Base-by-base conservation (phyloP, 2,113 vertebrate species). In the Taurulus bubalis region DNA sequence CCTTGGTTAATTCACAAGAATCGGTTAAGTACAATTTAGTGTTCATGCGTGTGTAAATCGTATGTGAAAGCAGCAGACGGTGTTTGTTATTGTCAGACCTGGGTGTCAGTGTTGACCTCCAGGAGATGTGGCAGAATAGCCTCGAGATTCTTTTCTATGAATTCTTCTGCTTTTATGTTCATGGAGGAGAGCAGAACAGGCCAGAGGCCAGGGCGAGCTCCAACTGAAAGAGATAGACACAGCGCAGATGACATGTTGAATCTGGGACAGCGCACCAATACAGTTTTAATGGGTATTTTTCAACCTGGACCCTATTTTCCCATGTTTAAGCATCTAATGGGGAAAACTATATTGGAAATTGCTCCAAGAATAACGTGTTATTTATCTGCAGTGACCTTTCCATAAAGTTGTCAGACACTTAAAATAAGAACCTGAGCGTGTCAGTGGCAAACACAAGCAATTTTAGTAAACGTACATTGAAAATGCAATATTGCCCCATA, bases 91-190 rank as follows among this genome's bases (percentile, higher is more conserved):
- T 15, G 6, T 47, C 62, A 24, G 30, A 98, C 98, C 97, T 98
- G 95, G 73, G 91, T 96, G 87, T 93, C 95, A 59, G 2, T 58
- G 73, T 90, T 93, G 45, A 88, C 94, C 88, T 94, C 90, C 51
- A 96, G 94, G 58, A 99, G 94, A 69, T 90, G 94, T 71, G 95
- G 95, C 36, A 99, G 80, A 75, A 99, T 96, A 55, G 90, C 88
- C 49, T 97, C 96, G 85, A 98, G 85, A 56, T 98, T 95, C 42
- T 95, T 97, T 22, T 95, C 94, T 70, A 98, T 95, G 32, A 99
- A 99, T 1, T 95, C 95, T 45, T 93, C 92, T 0, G 96, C 94
- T 77, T 97, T 93, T 3, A 99, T 92, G 82, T 97, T 98, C 97
- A 99, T 98, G 83, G 89, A 95, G 53, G 94, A 64, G 20, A 99